Percentiles rank a stretch among this genome's conserved stretches.
Conservation (phyloP, 2,113 vertebrate genomes). For the Cinclus cinclus region DNA sequence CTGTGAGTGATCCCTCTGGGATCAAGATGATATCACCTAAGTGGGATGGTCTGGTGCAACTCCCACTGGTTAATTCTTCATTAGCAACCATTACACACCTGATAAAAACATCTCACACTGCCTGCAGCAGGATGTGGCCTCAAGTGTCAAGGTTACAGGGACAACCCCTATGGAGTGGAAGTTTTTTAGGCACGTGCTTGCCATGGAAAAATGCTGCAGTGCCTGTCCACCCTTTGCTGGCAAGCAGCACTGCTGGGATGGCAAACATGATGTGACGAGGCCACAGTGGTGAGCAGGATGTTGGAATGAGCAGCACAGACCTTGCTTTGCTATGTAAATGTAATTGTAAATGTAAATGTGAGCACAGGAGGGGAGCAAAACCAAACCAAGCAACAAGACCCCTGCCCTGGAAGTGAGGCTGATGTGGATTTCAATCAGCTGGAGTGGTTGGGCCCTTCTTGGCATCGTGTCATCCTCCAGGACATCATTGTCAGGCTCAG, state of each 20-base stretch:
- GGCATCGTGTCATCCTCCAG: background rate
- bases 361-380: background rate
- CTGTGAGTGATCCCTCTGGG: background rate
- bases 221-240: background rate
- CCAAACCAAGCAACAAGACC: background rate
- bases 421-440: background rate
- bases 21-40: slow-evolving; percentile 14
- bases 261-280: background rate
- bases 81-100: slow-evolving; percentile 32
- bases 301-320: background rate
- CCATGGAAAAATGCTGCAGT: background rate
- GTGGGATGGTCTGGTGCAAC: slow-evolving; percentile 31
- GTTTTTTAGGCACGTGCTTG: background rate
- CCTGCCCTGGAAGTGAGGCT: background rate
- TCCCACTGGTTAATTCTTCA: slow-evolving; percentile 45
- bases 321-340: background rate
- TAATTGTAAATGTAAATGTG: background rate
- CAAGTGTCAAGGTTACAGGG: background rate
- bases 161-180: background rate
- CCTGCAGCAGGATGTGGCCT: slow-evolving; percentile 39
- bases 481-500: background rate
- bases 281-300: background rate
- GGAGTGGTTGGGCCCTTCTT: background rate
- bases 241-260: background rate
- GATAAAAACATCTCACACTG: slow-evolving; percentile 4